Conservation (phyloP, 2,888 invertebrate genomes). For the Hartigia nigra region DNA sequence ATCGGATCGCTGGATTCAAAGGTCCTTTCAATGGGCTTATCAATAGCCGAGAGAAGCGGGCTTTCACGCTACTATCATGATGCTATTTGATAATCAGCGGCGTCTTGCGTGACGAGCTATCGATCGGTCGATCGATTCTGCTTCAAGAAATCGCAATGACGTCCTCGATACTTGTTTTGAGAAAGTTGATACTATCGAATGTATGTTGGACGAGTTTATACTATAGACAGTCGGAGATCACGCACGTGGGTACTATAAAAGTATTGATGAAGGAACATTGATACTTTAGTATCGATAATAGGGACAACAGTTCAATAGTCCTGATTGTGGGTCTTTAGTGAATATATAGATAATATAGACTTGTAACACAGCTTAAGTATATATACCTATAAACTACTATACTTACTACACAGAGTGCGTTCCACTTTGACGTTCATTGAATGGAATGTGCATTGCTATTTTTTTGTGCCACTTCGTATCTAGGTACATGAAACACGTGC, state of each 20-base stretch:
- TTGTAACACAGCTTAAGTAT: neutral
- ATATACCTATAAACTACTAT: neutral
- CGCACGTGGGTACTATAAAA: neutral
- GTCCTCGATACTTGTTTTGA: neutral
- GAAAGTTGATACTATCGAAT: neutral
- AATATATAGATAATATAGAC: neutral
- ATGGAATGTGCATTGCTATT: neutral
- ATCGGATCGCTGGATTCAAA: neutral
- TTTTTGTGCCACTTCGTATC: neutral
- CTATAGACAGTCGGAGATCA: neutral
- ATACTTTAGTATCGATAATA: neutral
- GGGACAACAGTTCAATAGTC: neutral
- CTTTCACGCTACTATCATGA: neutral
- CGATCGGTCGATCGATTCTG: neutral
- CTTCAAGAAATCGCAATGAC: neutral
- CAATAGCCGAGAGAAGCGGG: neutral
- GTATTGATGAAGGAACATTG: neutral
- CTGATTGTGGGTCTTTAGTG: neutral
- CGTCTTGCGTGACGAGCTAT: neutral
- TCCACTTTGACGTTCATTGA: neutral
- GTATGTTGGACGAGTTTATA: neutral
- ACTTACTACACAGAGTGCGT: neutral
- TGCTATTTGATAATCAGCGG: neutral
- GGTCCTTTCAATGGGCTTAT: neutral
- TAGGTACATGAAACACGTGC: neutral